These are phyloP conservation scores for Cromileptes altivelis DNA, from an alignment of 2,113 vertebrate genomes.

Conservation along the genomic window DNA sequence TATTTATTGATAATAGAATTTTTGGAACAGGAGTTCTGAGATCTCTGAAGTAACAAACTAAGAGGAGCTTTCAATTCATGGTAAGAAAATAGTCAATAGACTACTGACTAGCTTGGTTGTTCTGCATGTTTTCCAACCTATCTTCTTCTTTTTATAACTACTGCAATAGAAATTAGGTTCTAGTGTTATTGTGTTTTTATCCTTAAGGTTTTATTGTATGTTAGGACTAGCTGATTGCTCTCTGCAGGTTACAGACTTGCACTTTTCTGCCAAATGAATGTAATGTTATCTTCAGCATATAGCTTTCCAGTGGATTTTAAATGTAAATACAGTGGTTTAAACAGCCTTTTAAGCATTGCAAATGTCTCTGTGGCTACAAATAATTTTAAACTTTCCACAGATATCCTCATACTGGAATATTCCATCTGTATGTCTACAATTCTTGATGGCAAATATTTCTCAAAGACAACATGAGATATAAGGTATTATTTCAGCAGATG, in stretches of 20 bases:
- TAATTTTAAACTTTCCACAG: slow-evolving; percentile 1
- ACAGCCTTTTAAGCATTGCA: not conserved
- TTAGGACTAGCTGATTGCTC: not conserved
- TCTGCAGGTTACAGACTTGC: not conserved
- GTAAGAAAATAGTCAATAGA: not conserved
- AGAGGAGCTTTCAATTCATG: not conserved
- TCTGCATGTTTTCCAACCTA: slow-evolving; percentile 21
- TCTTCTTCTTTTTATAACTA: not conserved
- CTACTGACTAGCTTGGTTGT: not conserved
- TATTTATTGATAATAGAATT: too few relatives aligned
- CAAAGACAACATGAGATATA: not conserved
- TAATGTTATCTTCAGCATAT: slow-evolving; percentile 5
- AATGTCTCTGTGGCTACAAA: not conserved
- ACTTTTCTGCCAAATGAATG: not conserved
- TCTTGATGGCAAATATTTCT: not conserved
- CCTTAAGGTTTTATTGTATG: not conserved
- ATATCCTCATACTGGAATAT: not conserved
- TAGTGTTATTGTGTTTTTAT: slow-evolving; percentile 25
- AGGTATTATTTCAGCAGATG: not conserved
- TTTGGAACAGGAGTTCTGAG: not conserved
- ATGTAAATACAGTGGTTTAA: slow-evolving; percentile 13
- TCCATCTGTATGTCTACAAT: not conserved
- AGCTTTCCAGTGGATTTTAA: not conserved
- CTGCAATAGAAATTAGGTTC: slow-evolving; percentile 11
- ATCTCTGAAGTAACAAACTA: not conserved